phyloP scores from a whole-genome alignment of 1,140 invertebrate genomes.

The Bombus ignitus region DNA sequence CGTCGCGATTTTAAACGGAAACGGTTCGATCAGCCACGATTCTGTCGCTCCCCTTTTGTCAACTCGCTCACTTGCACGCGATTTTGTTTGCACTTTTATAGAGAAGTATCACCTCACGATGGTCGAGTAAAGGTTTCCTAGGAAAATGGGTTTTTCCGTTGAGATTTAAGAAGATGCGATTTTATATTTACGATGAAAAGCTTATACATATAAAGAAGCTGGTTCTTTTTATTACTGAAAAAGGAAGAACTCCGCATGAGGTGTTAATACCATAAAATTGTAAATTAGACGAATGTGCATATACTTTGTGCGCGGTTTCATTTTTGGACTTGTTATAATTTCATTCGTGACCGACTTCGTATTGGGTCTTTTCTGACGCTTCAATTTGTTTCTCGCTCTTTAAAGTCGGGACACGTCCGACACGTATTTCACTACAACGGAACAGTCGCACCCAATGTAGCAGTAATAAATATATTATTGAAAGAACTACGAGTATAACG shows the following conservation, averaged over 20 bases:
- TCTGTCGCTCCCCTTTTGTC: background rate
- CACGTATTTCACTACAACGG: background rate
- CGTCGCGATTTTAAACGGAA: background rate
- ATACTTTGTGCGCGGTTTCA: background rate
- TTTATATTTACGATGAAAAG: background rate
- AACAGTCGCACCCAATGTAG: background rate
- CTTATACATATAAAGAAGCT: background rate
- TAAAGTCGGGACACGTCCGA: conserved; percentile 14
- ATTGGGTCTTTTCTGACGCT: background rate
- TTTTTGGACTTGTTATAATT: background rate
- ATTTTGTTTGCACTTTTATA: background rate
- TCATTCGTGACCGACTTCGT: background rate
- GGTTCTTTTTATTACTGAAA: no score
- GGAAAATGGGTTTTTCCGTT: background rate
- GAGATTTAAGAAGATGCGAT: background rate
- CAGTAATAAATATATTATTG: conserved; percentile 32
- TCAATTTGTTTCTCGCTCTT: conserved; percentile 22
- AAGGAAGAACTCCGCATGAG: no score
- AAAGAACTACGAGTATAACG: background rate
- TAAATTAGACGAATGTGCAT: no score
- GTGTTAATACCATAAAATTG: no score
- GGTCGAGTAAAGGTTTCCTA: background rate
- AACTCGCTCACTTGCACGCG: background rate
- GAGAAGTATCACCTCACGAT: background rate
- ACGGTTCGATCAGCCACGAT: background rate